These are phyloP conservation scores for Etheostoma spectabile DNA, from an alignment of 2,113 vertebrate genomes.

Conservation along the genomic window DNA sequence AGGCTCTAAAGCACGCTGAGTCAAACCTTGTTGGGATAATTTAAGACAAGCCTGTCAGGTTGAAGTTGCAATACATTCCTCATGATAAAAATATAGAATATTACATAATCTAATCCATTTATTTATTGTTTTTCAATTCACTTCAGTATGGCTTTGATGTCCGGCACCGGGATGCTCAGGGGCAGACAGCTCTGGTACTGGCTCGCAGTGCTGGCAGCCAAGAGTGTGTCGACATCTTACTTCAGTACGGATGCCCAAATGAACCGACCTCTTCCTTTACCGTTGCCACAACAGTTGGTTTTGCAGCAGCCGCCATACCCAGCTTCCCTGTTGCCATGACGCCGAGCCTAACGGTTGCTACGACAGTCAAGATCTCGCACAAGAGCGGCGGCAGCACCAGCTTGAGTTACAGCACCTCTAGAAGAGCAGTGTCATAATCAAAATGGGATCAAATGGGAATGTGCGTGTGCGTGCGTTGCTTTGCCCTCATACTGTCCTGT, in stretches of 20 bases:
- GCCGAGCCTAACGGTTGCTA: slow-evolving; percentile 80
- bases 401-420: slow-evolving; percentile 87
- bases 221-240: slow-evolving; percentile 92
- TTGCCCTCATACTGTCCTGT: slow-evolving; percentile 50
- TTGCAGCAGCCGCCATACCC: slow-evolving; percentile 76
- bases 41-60: slow-evolving; percentile 24
- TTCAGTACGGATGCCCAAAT: slow-evolving; percentile 93
- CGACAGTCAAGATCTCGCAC: slow-evolving; percentile 88
- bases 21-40: slow-evolving; percentile 24
- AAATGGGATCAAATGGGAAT: too few relatives aligned
- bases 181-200: slow-evolving; percentile 89
- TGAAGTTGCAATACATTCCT: slow-evolving; percentile 3
- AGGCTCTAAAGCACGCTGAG: slow-evolving; percentile 30
- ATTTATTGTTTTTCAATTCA: not conserved
- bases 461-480: slow-evolving; percentile 22
- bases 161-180: slow-evolving; percentile 88
- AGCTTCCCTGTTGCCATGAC: slow-evolving; percentile 83
- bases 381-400: slow-evolving; percentile 88
- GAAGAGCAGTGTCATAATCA: slow-evolving; percentile 81
- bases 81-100: slow-evolving; percentile 26
- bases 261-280: slow-evolving; percentile 58
- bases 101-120: slow-evolving; percentile 1
- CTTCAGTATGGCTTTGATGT: slow-evolving; percentile 94
- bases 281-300: slow-evolving; percentile 46
- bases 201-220: slow-evolving; percentile 91